Percentiles rank a stretch among this genome's conserved stretches.
These are phyloP conservation scores for Dione vanillae DNA, from an alignment of 2,888 invertebrate species.

Conservation along the genomic window DNA sequence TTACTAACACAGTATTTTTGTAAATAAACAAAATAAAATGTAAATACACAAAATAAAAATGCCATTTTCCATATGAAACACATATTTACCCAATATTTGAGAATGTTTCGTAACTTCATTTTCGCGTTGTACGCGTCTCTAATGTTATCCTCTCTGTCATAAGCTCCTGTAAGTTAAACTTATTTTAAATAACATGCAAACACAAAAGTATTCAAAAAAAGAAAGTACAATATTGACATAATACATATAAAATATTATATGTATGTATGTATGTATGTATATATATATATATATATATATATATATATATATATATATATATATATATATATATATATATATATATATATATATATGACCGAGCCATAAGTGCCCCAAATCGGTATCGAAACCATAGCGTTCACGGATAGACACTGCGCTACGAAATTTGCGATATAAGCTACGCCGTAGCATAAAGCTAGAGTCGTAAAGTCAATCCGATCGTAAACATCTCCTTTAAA, in stretches of 20 bases:
- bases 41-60: neutral
- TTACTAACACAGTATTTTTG: no score
- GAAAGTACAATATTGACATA: neutral
- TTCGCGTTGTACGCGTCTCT: constrained; percentile 66
- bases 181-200: neutral
- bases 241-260: no score
- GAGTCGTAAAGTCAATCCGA: constrained; percentile 39
- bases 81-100: constrained; percentile 75
- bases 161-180: constrained; percentile 58
- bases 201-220: neutral
- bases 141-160: constrained; percentile 63
- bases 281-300: no score
- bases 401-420: neutral
- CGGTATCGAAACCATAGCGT: neutral
- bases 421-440: constrained; percentile 13
- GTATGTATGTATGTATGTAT: no score
- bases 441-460: constrained; percentile 32
- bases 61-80: neutral
- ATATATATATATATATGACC: no score
- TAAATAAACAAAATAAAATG: neutral
- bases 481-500: constrained; percentile 38
- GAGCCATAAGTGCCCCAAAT: no score
- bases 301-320: no score
- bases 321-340: no score
- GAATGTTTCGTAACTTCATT: constrained; percentile 73